Base-by-base conservation (phyloP, 2,797 vertebrate species). In the Coccyzus lansbergi region DNA sequence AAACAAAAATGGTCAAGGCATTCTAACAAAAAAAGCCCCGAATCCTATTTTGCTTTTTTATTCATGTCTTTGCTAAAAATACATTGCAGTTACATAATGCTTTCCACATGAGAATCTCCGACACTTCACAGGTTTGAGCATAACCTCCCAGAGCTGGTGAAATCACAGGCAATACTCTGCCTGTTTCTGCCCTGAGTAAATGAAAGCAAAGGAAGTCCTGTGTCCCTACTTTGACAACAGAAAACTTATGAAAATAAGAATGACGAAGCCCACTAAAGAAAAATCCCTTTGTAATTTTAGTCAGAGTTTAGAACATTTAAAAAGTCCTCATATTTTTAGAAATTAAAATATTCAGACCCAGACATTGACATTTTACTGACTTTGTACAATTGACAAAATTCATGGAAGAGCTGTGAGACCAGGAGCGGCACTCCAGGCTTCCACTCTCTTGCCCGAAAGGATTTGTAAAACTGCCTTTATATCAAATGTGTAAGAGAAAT, bases 401-500 rank as follows among this genome's bases (percentile, higher is more conserved):
- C 9, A 40, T 31, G 31, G 53, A 67, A 33, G 42, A 88, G 17
- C 53, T 85, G 31, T 0, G 2, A 76, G 77, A 78, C 44, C 2
- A 2, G 53, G 25, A 65, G 31, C 1, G 0, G 36, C 36, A 68
- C 58, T 77, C 71, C 64, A 68, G 60, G 58, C 7, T 92, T 70
- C 78, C 71, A 34, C 48, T 88, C 59, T 71, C 69, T 93, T 7
- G 2, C 44, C 90, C 76, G 25, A n/a, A 64, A 83, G 33, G 52
- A 62, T 34, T 9, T 69, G 33, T 46, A 86, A 90, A 59, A 29
- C 38, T 83, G 79, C 36, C 52, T 89, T 93, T 76, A 46, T 12
- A 81, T 33, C 55, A 92, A 90, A 83, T 56, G 15, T 74, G 33
- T 78, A 56, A 86, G 59, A 78, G 69, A 92, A 89, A 93, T 46